These are phyloP conservation scores for Lagocephalus sceleratus DNA, from an alignment of 2,797 vertebrate genomes.

Conservation along the genomic window DNA sequence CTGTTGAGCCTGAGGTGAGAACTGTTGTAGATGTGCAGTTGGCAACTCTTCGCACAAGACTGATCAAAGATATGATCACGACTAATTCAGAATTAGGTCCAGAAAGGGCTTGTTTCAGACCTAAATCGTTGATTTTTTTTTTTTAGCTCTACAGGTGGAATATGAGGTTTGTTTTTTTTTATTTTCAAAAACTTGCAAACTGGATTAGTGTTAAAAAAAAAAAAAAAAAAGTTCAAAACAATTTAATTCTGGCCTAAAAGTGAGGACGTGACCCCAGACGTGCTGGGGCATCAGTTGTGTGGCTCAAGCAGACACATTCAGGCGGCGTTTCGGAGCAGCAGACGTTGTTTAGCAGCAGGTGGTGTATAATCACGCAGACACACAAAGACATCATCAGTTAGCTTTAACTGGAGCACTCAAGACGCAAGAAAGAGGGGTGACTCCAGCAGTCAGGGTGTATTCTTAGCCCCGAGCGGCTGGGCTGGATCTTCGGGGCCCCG, in stretches of 20 bases:
- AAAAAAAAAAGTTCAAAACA: too few relatives aligned
- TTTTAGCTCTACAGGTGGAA: slow-evolving; percentile 2
- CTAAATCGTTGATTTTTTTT: too few relatives aligned
- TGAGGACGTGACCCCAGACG: slow-evolving; percentile 21
- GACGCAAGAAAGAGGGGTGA: slow-evolving; percentile 33
- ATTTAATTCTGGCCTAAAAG: too few relatives aligned
- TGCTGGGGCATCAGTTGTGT: slow-evolving; percentile 30
- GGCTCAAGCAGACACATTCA: slow-evolving; percentile 58
- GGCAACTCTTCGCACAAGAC: too few relatives aligned
- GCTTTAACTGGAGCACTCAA: slow-evolving; percentile 35
- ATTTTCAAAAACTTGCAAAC: too few relatives aligned
- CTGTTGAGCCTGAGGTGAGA: too few relatives aligned
- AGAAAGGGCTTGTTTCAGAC: slow-evolving; percentile 71
- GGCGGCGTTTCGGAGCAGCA: slow-evolving; percentile 67
- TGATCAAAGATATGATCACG: too few relatives aligned
- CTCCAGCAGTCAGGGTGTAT: slow-evolving; percentile 22
- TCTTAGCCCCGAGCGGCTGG: slow-evolving; percentile 42
- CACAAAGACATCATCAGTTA: slow-evolving; percentile 56
- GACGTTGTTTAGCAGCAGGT: slow-evolving; percentile 58
- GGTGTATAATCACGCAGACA: slow-evolving; percentile 55
- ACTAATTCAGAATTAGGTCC: slow-evolving; percentile 63
- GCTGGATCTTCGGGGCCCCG: slow-evolving; percentile 30
- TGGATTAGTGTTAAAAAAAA: too few relatives aligned
- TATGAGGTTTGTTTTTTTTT: too few relatives aligned
- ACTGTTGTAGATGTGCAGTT: too few relatives aligned